Evolutionary conservation across 2,888 invertebrate genomes (phyloP).

Genomic region (Muscina levida): DNA sequence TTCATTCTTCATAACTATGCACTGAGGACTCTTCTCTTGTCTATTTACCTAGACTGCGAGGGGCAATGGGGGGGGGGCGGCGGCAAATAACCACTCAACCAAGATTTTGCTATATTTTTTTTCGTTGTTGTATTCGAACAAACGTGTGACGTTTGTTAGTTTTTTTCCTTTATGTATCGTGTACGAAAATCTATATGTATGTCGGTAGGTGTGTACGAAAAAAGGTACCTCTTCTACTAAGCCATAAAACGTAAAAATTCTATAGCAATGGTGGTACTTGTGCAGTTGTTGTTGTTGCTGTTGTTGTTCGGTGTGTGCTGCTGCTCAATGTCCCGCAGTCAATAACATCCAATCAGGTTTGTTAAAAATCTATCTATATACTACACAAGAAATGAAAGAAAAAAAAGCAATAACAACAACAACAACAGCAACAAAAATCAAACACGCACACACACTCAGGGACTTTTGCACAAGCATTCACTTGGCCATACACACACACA

Average conservation of each 20-base stretch:
- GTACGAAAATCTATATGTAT: conserved; percentile 30
- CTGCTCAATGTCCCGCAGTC: conserved; percentile 74
- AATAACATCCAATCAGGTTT: conserved; percentile 80
- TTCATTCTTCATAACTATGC: background rate
- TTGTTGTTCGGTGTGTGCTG: conserved; percentile 56
- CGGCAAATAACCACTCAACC: background rate
- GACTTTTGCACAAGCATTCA: too few species aligned
- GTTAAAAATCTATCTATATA: conserved; percentile 79
- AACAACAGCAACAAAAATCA: conserved; percentile 29
- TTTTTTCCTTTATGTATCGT: conserved; percentile 34
- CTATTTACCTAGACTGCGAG: too few species aligned
- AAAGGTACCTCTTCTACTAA: conserved; percentile 14
- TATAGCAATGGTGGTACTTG: conserved; percentile 66
- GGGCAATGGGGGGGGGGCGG: too few species aligned
- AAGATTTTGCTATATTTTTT: conserved; percentile 10
- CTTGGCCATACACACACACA: background rate
- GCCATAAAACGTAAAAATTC: conserved; percentile 69
- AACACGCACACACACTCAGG: conserved; percentile 32
- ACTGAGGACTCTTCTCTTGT: too few species aligned
- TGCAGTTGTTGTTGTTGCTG: conserved; percentile 68
- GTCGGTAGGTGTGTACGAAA: conserved; percentile 12
- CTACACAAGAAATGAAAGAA: conserved; percentile 53
- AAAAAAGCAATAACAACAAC: conserved; percentile 32
- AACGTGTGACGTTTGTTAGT: conserved; percentile 21
- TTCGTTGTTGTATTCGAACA: conserved; percentile 28